These are phyloP conservation scores for Chlorops oryzae DNA, from an alignment of 1,140 invertebrate species.

Conservation along the genomic window DNA sequence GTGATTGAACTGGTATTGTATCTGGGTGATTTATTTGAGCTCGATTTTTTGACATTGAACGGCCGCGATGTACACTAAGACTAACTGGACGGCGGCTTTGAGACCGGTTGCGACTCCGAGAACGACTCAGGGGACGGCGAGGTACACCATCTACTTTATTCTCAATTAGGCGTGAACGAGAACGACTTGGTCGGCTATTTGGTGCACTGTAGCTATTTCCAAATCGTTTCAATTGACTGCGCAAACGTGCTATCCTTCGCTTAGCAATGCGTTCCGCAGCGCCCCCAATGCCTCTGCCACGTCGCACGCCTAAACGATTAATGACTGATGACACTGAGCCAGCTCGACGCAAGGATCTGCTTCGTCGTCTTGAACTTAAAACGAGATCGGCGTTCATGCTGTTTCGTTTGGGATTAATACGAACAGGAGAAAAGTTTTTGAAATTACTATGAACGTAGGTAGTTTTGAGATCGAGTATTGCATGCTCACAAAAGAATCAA, in stretches of 20 bases:
- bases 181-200: background rate
- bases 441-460: slow-evolving; percentile 19
- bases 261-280: slow-evolving; percentile 38
- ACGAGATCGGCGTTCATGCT: slow-evolving; percentile 43
- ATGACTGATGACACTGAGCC: slow-evolving; percentile 20
- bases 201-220: background rate
- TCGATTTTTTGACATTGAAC: slow-evolving; percentile 16
- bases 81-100: slow-evolving; percentile 29
- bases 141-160: background rate
- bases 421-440: slow-evolving; percentile 25
- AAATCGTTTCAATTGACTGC: slow-evolving; percentile 17
- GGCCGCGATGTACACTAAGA: slow-evolving; percentile 11
- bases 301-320: slow-evolving; percentile 31
- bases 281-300: slow-evolving; percentile 28
- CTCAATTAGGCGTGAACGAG: too few species aligned
- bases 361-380: slow-evolving; percentile 18
- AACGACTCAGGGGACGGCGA: background rate
- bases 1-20: slow-evolving; percentile 34
- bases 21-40: background rate
- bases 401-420: slow-evolving; percentile 16
- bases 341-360: slow-evolving; percentile 17
- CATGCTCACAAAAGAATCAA: too few species aligned
- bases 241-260: slow-evolving; percentile 16
- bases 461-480: background rate
- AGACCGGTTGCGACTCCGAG: slow-evolving; percentile 19